Evolutionary conservation across 2,113 vertebrate genomes (phyloP).

Genomic region (Willisornis vidua): DNA sequence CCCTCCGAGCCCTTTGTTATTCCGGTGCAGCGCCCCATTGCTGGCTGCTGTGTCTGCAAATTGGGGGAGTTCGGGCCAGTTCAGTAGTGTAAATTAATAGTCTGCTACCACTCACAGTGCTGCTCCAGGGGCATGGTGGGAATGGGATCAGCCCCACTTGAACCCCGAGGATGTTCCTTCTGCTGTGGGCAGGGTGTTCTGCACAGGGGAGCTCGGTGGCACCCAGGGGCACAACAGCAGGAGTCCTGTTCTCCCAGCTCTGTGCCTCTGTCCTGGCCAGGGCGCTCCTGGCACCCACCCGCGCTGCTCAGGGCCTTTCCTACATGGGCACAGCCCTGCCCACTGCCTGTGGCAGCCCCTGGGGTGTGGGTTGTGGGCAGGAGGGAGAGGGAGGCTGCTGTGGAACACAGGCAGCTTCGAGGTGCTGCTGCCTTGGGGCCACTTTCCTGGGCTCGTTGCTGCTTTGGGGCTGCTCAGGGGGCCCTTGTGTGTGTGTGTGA

Average conservation of each 20-base stretch:
- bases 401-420: accelerated
- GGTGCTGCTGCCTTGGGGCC: not conserved
- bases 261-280: not conserved
- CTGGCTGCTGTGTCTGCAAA: not conserved
- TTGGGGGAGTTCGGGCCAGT: not conserved
- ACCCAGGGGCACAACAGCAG: not conserved
- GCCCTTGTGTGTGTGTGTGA: not conserved
- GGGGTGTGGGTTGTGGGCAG: accelerated
- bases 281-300: not conserved
- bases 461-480: not conserved
- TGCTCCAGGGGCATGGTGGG: accelerated
- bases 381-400: not conserved
- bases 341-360: not conserved
- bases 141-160: not conserved
- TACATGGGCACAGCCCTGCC: accelerated
- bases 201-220: accelerated
- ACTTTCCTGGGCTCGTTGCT: not conserved
- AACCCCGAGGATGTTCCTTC: not conserved
- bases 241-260: not conserved
- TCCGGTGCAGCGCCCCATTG: accelerated
- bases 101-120: not conserved
- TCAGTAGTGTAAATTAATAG: not conserved
- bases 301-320: not conserved
- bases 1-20: not conserved
- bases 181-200: not conserved